Base-by-base conservation (phyloP, 2,888 invertebrate species). In the Ophraella communa region DNA sequence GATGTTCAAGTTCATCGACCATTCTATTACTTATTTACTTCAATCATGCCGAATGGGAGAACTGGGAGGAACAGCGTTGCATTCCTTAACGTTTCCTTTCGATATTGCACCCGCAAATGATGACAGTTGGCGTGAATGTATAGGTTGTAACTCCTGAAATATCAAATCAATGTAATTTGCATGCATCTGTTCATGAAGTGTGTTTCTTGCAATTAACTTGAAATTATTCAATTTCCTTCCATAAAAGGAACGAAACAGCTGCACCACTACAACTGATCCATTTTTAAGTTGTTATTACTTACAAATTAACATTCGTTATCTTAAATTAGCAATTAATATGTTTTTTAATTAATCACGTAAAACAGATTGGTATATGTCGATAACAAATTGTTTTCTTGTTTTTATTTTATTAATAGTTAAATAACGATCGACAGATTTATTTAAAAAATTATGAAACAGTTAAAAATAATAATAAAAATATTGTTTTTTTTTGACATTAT, bases 31-130 rank as follows among this genome's bases (percentile, higher is more conserved):
- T 27, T 27, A 27, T 8, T 27, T 10, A 8, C 5, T 27, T 61
- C 60, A 64, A 64, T 64, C 64, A 60, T 51, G 53, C 60, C 24
- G 24, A 49, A 24, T 24, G 11, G 24, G 24, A 24, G 3, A 23
- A 23, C 10, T 3, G 18, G 20, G 44, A 10, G 44, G 20, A 20
- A 3, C 3, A 21, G 3, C 8, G 18, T 5, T 21, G 64, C 54
- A 55, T 60, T 64, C 44, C 61, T 39, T 61, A 55, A 60, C 60
- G 64, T 61, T 65, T 60, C 61, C 57, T 45, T 57, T 61, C 47
- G 53, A 65, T 65, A 61, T 49, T 49, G 24, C 27, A 49, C 49
- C 7, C 8, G 45, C 45, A 24, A 7, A 24, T 14, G 24, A 49
- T 49, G 49, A 27, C 49, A 49, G 24, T 27, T 24, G 49, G 24